Base-by-base conservation (phyloP, 1,140 invertebrate species). In the Carposina sasakii region DNA sequence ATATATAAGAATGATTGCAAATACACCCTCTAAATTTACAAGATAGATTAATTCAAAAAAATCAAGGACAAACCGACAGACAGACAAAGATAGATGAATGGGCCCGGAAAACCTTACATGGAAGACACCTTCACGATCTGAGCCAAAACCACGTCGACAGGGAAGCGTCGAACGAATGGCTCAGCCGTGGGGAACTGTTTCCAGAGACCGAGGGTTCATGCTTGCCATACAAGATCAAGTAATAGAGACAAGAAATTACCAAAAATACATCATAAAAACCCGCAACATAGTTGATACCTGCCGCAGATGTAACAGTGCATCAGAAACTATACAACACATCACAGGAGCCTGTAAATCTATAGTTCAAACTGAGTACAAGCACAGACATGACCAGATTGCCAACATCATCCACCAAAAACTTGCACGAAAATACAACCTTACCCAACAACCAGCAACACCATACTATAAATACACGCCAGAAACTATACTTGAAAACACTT, bases 351-450 rank as follows among this genome's bases (percentile, higher is more conserved):
- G 33, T 15, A 36, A 36, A 36, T 13, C 33, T 9, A 36, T 36
- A 36, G 33, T 17, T 17, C 33, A 36, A 17, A 36, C 33, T 3
- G 33, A 36, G 13, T 36, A 36, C 19, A 36, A 36, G 19, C 33
- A 36, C 16, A 36, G 33, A 36, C 33, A 36, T 9, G 33, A 42
- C 15, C 40, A 42, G 17, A 24, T 42, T 4, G 40, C 40, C 4
- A 42, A 42, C 3, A 24, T 42, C 10, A 42, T 42, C 4, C 40
- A 42, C 23, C 40, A 42, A 26, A 42, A 42, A 28, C 21, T 42
- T 15, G 40, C 40, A 12, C 16, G 16, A 8, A 21, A 28, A 28
- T n/a, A 42, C 5, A n/a, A 42, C 13, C 10, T 42, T 12, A n/a
- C 28, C 2, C 9, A n/a, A n/a, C n/a, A 36, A 36, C 19, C 33